Evolutionary conservation across 2,888 invertebrate species (phyloP).

Genomic region (Pseudolycoriella hygida): DNA sequence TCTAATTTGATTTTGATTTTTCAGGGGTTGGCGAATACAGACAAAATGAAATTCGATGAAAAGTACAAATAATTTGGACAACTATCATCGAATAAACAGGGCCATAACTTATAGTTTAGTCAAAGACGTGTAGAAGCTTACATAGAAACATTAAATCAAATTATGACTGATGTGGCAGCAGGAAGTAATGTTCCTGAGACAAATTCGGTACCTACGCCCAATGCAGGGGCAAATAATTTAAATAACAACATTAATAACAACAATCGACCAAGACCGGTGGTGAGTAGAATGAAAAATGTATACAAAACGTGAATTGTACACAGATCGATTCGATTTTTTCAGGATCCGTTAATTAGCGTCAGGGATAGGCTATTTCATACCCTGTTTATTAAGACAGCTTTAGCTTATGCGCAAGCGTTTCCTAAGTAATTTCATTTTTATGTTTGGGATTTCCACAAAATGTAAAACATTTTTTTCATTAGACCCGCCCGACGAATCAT

Average conservation of each 20-base stretch:
- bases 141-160: background rate
- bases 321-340: too few species aligned
- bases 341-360: slow-evolving; percentile 67
- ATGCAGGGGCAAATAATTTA: slow-evolving; percentile 4
- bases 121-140: too few species aligned
- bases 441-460: slow-evolving; percentile 29
- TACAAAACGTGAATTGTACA: too few species aligned
- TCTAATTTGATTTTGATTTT: too few species aligned
- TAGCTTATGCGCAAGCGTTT: slow-evolving; percentile 82
- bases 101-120: too few species aligned
- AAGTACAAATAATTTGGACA: too few species aligned
- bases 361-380: slow-evolving; percentile 88
- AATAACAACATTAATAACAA: too few species aligned
- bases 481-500: slow-evolving; percentile 22
- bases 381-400: slow-evolving; percentile 78
- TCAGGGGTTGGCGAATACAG: too few species aligned
- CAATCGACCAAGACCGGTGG: too few species aligned
- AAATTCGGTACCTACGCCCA: slow-evolving; percentile 35
- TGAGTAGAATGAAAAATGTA: too few species aligned
- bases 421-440: slow-evolving; percentile 45
- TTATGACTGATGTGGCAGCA: slow-evolving; percentile 15
- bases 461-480: slow-evolving; percentile 40
- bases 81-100: too few species aligned
- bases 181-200: slow-evolving; percentile 35
- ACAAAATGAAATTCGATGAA: too few species aligned